phyloP scores from a whole-genome alignment of 2,113 vertebrate genomes.

The Odontophorus gujanensis region DNA sequence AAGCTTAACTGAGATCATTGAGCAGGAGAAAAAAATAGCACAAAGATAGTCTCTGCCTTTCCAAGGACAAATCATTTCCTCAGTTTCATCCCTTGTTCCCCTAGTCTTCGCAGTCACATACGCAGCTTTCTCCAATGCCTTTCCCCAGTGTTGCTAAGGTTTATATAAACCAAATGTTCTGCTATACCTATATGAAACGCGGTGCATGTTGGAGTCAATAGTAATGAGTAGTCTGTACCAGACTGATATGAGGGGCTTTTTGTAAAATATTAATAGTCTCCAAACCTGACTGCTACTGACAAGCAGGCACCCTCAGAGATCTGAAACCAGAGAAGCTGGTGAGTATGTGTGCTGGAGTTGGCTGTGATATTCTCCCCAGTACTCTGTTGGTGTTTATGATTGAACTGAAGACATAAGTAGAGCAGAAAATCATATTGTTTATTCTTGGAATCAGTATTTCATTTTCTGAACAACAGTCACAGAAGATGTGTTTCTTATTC shows the following conservation, averaged over 20 bases:
- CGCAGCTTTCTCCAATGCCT: neutral
- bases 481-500: neutral
- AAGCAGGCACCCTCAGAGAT: neutral
- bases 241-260: neutral
- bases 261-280: neutral
- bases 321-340: neutral
- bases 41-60: neutral
- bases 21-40: neutral
- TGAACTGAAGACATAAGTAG: neutral
- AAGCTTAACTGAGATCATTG: neutral
- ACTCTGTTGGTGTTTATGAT: neutral
- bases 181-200: neutral
- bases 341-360: rapidly evolving
- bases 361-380: neutral
- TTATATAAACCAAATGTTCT: neutral
- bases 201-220: neutral
- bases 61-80: neutral
- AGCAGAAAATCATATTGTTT: neutral
- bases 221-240: neutral
- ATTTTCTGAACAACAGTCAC: neutral
- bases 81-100: neutral
- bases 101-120: neutral
- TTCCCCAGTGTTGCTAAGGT: neutral
- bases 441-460: neutral
- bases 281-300: neutral